These are phyloP conservation scores for Ashinkailepas kermadecensis DNA, from an alignment of 2,888 invertebrate species.

Conservation along the genomic window DNA sequence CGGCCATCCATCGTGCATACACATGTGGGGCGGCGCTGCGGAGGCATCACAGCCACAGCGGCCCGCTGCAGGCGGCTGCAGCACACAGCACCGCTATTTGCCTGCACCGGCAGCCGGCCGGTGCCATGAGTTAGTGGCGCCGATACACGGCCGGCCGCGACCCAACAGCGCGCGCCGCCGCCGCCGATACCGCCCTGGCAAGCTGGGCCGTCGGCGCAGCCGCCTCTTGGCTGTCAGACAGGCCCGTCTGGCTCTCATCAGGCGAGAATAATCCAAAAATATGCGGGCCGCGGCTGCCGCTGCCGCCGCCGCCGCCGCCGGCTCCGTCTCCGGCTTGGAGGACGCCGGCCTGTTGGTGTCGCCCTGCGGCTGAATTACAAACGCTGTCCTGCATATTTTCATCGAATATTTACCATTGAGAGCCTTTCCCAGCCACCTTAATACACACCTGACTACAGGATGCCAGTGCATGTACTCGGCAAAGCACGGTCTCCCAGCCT, in stretches of 20 bases:
- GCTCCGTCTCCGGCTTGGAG: not conserved
- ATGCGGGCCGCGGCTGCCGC: not conserved
- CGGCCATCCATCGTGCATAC: no score
- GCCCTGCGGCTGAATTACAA: no score
- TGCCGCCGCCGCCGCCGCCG: not conserved
- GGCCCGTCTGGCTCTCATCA: not conserved
- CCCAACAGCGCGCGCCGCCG: not conserved
- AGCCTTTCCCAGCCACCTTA: not conserved
- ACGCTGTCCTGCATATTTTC: no score
- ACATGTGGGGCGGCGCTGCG: no score
- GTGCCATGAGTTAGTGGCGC: not conserved
- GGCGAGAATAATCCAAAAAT: not conserved
- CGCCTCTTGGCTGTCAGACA: constrained; percentile 17
- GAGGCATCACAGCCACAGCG: no score
- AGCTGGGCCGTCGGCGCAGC: not conserved
- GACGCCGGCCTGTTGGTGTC: no score
- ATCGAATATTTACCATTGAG: no score
- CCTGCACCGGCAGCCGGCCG: not conserved
- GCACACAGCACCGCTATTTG: no score
- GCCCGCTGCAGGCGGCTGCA: no score
- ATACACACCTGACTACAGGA: not conserved
- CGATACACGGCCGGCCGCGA: not conserved
- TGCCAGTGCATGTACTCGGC: not conserved
- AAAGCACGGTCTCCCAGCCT: not conserved
- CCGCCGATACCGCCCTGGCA: not conserved